Percentiles rank a stretch among this genome's conserved stretches.
Evolutionary conservation across 2,888 invertebrate genomes (phyloP).

Genomic region (Torymus aiolomorphi): DNA sequence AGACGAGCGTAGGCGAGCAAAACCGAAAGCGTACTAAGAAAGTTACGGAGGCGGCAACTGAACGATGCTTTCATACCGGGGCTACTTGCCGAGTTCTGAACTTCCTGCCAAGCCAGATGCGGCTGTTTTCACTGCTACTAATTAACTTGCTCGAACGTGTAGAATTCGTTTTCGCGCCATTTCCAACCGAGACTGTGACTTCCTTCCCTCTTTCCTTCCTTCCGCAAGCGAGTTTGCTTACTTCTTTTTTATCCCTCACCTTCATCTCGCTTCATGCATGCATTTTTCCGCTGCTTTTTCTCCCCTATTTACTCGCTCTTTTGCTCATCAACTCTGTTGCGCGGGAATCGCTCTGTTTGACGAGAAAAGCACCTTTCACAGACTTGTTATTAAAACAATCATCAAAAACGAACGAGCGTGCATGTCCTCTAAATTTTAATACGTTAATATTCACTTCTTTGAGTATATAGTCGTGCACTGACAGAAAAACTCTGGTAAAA

Average conservation of each 20-base stretch:
- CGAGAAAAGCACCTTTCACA: too few species aligned
- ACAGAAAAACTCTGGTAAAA: too few species aligned
- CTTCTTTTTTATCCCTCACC: background rate
- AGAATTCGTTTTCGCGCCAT: conserved; percentile 52
- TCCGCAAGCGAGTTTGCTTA: background rate
- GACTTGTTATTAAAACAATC: too few species aligned
- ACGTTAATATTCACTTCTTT: too few species aligned
- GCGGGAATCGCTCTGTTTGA: too few species aligned
- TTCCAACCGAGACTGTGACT: conserved; percentile 38
- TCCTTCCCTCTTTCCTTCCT: conserved; percentile 27
- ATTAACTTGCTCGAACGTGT: conserved; percentile 56
- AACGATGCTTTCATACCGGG: conserved; percentile 44
- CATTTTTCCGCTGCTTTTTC: conserved; percentile 6
- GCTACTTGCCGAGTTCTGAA: conserved; percentile 30
- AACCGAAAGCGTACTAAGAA: conserved; percentile 21
- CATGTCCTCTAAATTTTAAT: too few species aligned
- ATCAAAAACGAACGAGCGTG: too few species aligned
- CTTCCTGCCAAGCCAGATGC: conserved; percentile 37
- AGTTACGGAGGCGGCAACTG: conserved; percentile 37
- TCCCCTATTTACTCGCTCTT: background rate
- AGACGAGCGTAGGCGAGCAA: background rate
- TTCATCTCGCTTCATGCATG: background rate
- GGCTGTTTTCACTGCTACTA: conserved; percentile 50
- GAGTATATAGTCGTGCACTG: too few species aligned
- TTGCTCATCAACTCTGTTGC: conserved; percentile 2